Evolutionary conservation across 2,888 invertebrate species (phyloP), one percentile per base, ranked within the genome.

Genomic region (Phyllotreta cruciferae): DNA sequence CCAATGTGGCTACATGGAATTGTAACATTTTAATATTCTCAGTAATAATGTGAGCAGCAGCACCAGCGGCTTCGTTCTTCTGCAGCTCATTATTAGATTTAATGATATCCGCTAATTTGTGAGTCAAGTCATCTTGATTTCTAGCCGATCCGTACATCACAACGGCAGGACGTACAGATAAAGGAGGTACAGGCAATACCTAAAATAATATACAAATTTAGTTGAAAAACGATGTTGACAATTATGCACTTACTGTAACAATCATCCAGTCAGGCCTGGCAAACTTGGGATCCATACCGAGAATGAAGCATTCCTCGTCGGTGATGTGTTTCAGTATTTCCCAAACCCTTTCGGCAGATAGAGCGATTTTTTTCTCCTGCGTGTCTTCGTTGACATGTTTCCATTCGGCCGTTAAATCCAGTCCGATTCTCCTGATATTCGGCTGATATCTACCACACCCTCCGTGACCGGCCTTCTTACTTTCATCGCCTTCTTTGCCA

Each of bases 241-340:
- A 44, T 37, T 42, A n/a, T n/a, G n/a, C n/a, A 49, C 34, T 37
- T 8, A 97, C 97, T 1, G 98, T 98, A 5, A 96, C 88, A 69
- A 99, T 92, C 98, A 99, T 98, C 98, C 99, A 99, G 84, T 99
- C 99, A 5, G 99, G 99, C 54, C 99, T 87, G 0, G 98, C 95
- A 81, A 90, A 96, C 80, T 95, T 95, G 0, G 98, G 97, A 81
- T 99, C 98, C 96, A 99, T 96, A 45, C 67, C 92, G 71, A 98
- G 83, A 70, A 97, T 92, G 67, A 92, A 90, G 69, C 96, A 96
- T 79, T 99, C 99, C 79, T 99, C 99, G 81, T 99, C 98, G 71
- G 91, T 90, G 56, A 97, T 95, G 75, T 94, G 93, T 81, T 96
- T 96, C 41, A 99, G 87, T 70, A 99, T 96, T 83, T 99, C 99